Evolutionary conservation across 2,113 vertebrate species (phyloP).

Genomic region (Mirounga angustirostris): DNA sequence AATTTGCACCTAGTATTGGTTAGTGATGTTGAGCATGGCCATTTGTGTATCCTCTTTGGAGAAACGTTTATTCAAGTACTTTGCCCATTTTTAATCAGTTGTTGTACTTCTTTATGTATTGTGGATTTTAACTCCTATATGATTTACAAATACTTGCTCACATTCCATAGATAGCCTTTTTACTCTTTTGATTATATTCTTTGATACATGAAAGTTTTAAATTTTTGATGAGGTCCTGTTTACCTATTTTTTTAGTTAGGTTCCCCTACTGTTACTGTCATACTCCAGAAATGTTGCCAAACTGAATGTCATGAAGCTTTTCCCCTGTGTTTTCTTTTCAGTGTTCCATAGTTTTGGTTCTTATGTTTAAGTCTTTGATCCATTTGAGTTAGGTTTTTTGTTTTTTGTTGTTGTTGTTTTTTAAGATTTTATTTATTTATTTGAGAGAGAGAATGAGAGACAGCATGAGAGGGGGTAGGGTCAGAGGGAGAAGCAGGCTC

Average conservation of each 20-base stretch:
- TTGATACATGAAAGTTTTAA: neutral
- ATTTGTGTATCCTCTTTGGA: neutral
- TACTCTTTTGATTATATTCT: neutral
- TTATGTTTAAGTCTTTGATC: neutral
- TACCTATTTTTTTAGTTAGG: neutral
- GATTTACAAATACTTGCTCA: neutral
- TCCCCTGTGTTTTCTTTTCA: neutral
- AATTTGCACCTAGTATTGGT: neutral
- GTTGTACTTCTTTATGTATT: neutral
- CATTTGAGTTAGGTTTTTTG: neutral
- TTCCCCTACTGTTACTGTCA: neutral
- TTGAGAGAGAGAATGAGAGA: too few species aligned
- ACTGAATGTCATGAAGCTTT: neutral
- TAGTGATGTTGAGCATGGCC: neutral
- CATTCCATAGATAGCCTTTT: neutral
- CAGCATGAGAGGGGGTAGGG: too few species aligned
- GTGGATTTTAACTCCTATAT: neutral
- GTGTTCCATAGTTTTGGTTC: neutral
- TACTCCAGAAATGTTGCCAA: neutral
- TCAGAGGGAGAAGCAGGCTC: too few species aligned
- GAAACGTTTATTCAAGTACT: neutral
- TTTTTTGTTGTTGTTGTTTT: too few species aligned
- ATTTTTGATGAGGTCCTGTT: neutral
- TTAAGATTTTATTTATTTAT: too few species aligned
- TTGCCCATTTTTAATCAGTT: neutral